phyloP scores from a whole-genome alignment of 2,888 invertebrate species.

The Acleris laterana region DNA sequence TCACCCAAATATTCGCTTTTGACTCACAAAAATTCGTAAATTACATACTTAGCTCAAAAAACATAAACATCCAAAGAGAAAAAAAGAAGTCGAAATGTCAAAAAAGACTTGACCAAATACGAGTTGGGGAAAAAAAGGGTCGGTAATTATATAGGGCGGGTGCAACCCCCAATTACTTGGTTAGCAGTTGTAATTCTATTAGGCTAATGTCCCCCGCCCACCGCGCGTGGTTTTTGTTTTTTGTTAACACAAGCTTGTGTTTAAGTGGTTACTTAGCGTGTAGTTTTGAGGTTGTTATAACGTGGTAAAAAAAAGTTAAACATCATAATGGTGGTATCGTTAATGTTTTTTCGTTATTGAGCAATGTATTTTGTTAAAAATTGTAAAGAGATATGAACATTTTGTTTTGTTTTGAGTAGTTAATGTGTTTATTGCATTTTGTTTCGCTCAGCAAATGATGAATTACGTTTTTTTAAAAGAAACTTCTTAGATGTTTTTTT shows the following conservation, averaged over 20 bases:
- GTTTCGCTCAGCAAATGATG: too few species aligned
- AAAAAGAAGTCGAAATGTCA: conserved; percentile 15
- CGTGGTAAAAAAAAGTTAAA: not conserved
- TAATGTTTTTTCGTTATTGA: too few species aligned
- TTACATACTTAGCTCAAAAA: not conserved
- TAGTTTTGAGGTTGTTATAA: not conserved
- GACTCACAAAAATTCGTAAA: not conserved
- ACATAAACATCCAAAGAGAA: not conserved
- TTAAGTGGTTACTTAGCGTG: not conserved
- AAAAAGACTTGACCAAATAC: conserved; percentile 40
- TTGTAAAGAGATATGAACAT: too few species aligned
- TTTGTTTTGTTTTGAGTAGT: too few species aligned
- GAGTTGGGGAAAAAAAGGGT: conserved; percentile 35
- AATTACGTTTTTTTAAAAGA: too few species aligned
- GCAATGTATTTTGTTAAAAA: too few species aligned
- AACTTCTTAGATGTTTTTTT: too few species aligned
- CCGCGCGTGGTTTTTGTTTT: conserved; percentile 38
- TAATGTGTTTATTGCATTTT: too few species aligned
- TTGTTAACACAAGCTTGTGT: not conserved
- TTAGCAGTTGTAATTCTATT: conserved; percentile 59
- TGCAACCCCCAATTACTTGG: conserved; percentile 55
- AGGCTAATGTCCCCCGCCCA: conserved; percentile 34
- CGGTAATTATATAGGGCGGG: conserved; percentile 51
- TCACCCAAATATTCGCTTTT: not conserved
- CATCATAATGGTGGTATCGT: too few species aligned